Percentiles rank a stretch among this genome's conserved stretches.
phyloP scores from a whole-genome alignment of 64 coral and sea anemone genomes.

The Dendrophyllia cribrosa region DNA sequence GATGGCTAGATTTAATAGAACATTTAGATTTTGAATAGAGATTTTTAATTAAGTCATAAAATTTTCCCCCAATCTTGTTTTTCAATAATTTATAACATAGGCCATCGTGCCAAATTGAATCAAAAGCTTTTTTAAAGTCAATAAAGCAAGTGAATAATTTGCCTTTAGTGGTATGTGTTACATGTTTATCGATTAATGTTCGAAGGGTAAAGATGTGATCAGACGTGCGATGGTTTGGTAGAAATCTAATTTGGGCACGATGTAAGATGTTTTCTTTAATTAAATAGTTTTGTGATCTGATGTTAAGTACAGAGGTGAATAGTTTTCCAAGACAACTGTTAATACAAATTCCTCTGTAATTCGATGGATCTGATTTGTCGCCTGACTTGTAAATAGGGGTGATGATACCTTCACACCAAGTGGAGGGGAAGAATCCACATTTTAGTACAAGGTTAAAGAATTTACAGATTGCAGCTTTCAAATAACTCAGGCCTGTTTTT shows the following conservation, averaged over 20 bases:
- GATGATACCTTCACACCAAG: slow-evolving; percentile 23
- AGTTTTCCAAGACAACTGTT: slow-evolving; percentile 26
- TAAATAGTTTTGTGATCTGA: not conserved
- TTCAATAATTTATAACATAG: slow-evolving; percentile 4
- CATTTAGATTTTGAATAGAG: too few relatives aligned
- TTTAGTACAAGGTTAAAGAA: not conserved
- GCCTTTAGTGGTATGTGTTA: not conserved
- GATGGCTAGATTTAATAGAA: too few relatives aligned
- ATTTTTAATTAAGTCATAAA: not conserved
- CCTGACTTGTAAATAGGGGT: slow-evolving; percentile 30
- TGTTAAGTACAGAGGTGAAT: slow-evolving; percentile 6
- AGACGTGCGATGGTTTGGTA: slow-evolving; percentile 23
- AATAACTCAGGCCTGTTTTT: not conserved
- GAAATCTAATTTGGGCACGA: slow-evolving; percentile 27
- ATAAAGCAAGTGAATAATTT: slow-evolving; percentile 7
- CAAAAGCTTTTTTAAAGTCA: slow-evolving; percentile 41
- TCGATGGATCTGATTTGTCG: slow-evolving; percentile 6
- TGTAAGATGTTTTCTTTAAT: not conserved
- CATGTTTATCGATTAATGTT: slow-evolving; percentile 25
- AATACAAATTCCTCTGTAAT: slow-evolving; percentile 42
- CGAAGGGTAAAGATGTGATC: slow-evolving; percentile 47
- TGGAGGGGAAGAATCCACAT: not conserved
- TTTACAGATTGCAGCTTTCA: not conserved
- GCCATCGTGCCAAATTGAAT: slow-evolving; percentile 1
- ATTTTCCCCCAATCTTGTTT: not conserved